phyloP scores from a whole-genome alignment of 1,140 invertebrate species.

The Oppia nitens region DNA sequence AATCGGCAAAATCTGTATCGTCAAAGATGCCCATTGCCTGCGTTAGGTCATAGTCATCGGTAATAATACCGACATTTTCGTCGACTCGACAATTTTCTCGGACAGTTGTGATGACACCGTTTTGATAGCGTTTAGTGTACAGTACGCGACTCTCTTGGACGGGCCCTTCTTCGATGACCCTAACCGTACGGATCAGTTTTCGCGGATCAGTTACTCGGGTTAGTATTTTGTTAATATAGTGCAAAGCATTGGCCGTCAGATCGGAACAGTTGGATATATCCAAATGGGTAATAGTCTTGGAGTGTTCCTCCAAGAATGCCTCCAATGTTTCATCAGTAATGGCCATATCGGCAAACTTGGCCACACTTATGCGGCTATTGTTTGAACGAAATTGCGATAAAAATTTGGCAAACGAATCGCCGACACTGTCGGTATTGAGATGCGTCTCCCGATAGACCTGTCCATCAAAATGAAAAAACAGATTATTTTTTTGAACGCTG shows the following conservation, averaged over 20 bases:
- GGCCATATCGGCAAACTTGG: conserved; percentile 5
- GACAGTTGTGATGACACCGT: not conserved
- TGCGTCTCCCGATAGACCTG: conserved; percentile 6
- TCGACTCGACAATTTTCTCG: not conserved
- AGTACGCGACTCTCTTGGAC: not conserved
- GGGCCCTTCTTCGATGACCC: not conserved
- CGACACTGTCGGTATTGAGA: not conserved
- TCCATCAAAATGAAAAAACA: not conserved
- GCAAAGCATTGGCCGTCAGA: not conserved
- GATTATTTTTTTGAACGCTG: not conserved
- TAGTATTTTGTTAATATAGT: not conserved
- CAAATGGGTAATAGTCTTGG: not conserved
- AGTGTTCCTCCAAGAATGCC: conserved; percentile 5
- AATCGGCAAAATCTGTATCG: not conserved
- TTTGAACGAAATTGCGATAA: conserved; percentile 6
- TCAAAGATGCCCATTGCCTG: not conserved
- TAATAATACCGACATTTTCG: not conserved
- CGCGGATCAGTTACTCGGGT: not conserved
- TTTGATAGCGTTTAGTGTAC: not conserved
- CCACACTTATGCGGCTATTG: not conserved
- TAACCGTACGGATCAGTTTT: not conserved
- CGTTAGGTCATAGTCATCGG: not conserved
- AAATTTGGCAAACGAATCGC: not conserved
- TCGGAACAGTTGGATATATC: conserved; percentile 9
- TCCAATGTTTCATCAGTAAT: conserved; percentile 10